These are phyloP conservation scores for Tetramorium parvispinum DNA, from an alignment of 1,140 invertebrate species.

Conservation along the genomic window DNA sequence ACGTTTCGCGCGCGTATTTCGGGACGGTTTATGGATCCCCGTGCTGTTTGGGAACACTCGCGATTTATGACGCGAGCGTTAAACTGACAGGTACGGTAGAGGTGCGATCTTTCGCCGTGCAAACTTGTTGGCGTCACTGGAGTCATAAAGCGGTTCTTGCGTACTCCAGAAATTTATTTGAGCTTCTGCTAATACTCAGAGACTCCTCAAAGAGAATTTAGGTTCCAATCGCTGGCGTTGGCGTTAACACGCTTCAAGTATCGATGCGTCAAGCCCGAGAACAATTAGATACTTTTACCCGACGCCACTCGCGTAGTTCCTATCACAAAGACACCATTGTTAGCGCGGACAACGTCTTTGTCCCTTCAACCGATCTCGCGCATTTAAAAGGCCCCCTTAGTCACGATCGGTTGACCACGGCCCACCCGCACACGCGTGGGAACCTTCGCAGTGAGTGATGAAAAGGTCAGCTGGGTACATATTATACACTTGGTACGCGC, in stretches of 20 bases:
- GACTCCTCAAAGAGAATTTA: not conserved
- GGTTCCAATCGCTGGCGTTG: not conserved
- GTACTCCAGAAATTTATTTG: not conserved
- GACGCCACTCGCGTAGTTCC: not conserved
- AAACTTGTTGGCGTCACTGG: not conserved
- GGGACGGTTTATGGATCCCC: conserved; percentile 34
- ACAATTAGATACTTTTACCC: not conserved
- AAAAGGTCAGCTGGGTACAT: conserved; percentile 31
- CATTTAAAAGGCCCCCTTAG: conserved; percentile 31
- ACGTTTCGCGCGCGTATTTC: conserved; percentile 25
- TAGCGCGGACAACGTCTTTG: conserved; percentile 5
- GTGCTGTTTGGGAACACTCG: conserved; percentile 15
- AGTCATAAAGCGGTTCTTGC: not conserved
- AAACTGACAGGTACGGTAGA: conserved; percentile 5
- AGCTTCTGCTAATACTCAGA: not conserved
- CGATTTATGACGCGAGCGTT: conserved; percentile 20
- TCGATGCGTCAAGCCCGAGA: not conserved
- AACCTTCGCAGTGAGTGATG: conserved; percentile 12
- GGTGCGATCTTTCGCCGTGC: not conserved
- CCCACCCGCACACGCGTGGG: conserved; percentile 24
- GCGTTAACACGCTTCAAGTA: no score
- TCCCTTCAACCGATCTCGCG: conserved; percentile 20
- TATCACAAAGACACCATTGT: conserved; percentile 6
- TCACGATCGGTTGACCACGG: conserved; percentile 50
- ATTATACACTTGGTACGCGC: not conserved